These are phyloP conservation scores for Micrastur ruficollis DNA, from an alignment of 2,797 vertebrate species.

Conservation along the genomic window DNA sequence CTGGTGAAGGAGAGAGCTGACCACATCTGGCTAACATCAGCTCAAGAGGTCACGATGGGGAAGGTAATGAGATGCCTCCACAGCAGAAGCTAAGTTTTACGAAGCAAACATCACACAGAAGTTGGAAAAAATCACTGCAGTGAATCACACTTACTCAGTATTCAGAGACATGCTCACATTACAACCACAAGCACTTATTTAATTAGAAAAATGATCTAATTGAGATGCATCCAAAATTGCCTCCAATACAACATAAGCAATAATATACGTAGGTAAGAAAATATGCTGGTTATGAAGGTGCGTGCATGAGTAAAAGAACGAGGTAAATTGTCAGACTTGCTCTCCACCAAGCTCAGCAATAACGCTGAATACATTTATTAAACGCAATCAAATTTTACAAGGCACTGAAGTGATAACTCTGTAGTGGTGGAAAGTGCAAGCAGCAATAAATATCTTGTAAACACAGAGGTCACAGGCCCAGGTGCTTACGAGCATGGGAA, in stretches of 20 bases:
- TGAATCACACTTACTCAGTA: slow-evolving; percentile 12
- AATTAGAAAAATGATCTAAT: slow-evolving; percentile 60
- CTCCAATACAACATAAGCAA: not conserved
- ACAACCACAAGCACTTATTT: slow-evolving; percentile 53
- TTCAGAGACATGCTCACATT: not conserved
- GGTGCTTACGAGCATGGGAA: slow-evolving; percentile 42
- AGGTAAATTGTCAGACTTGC: not conserved
- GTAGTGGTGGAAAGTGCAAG: slow-evolving; percentile 21
- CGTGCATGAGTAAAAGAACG: not conserved
- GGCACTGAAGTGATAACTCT: slow-evolving; percentile 64
- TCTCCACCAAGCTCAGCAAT: slow-evolving; percentile 35
- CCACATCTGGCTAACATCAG: not conserved
- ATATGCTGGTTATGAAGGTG: not conserved
- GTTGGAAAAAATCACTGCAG: not conserved
- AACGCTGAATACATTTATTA: slow-evolving; percentile 46
- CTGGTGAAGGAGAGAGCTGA: not conserved
- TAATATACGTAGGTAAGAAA: not conserved
- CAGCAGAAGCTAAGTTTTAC: not conserved
- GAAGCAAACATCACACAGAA: not conserved
- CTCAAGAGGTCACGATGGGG: not conserved
- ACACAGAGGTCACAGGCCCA: slow-evolving; percentile 66
- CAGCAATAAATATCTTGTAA: slow-evolving; percentile 69
- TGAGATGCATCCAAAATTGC: slow-evolving; percentile 40
- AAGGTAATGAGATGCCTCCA: not conserved
- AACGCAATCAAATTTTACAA: slow-evolving; percentile 71